phyloP scores from a whole-genome alignment of 64 coral and sea anemone genomes.

The Hydrozoanthus tunicans region DNA sequence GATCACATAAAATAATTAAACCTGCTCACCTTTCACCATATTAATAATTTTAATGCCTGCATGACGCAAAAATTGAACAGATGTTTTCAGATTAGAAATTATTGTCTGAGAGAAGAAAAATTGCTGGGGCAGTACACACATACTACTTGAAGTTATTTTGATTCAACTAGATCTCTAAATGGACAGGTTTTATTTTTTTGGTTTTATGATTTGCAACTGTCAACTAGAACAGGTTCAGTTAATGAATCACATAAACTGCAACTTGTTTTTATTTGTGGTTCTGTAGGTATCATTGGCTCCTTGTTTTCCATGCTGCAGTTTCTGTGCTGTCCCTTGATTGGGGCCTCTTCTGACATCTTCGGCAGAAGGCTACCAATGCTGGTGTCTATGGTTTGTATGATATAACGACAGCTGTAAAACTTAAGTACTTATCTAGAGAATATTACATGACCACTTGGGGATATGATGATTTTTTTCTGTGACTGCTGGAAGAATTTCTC shows the following conservation, averaged over 20 bases:
- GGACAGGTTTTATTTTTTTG: too few species aligned
- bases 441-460: too few species aligned
- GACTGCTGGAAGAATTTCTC: too few species aligned
- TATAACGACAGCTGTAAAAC: not conserved
- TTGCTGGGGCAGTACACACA: too few species aligned
- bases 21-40: not conserved
- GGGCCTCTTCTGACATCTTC: constrained; percentile 80
- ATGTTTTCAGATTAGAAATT: too few species aligned
- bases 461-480: too few species aligned
- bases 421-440: too few species aligned
- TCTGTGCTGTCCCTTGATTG: constrained; percentile 85
- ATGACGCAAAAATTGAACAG: too few species aligned
- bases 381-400: constrained; percentile 68
- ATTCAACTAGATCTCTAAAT: too few species aligned
- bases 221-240: not conserved
- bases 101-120: too few species aligned
- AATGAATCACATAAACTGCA: not conserved
- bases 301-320: constrained; percentile 94
- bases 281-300: constrained; percentile 84
- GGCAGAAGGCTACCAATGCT: constrained; percentile 77
- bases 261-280: not conserved
- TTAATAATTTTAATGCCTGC: too few species aligned
- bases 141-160: too few species aligned
- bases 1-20: not conserved
- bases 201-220: not conserved